Base-by-base conservation (phyloP, 2,113 vertebrate species). In the Oxyura jamaicensis region DNA sequence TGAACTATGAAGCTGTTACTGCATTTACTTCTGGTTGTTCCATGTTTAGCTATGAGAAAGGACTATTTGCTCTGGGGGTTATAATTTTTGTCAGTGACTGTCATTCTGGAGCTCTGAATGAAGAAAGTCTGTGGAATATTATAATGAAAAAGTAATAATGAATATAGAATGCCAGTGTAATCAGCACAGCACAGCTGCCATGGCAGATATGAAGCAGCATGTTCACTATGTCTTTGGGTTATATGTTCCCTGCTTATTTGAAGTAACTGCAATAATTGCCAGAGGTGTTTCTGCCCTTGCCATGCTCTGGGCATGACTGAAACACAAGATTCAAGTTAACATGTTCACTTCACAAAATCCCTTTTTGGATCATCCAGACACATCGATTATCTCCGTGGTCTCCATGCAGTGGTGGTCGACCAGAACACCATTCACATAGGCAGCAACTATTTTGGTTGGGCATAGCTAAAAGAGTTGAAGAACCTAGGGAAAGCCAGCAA, bases 311-410 rank as follows among this genome's bases (percentile, higher is more conserved):
- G 7, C 59, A 29, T 16, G 35, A 15, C 8, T 58, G 10, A 69
- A 15, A 53, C 0, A 0, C 28, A 35, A 83, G 28, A 8, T 67
- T 88, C 2, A 15, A 35, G 5, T 23, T 13, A 71, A 23, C 7
- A 12, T 8, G 36, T 39, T 77, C 19, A 31, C 16, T 48, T 74
- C 25, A 88, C 19, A 71, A 86, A 83, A 33, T 15, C 41, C 0
- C 0, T 78, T 75, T 66, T 25, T 78, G 36, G 28, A 52, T 22
- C 8, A 8, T 20, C 2, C 10, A 46, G n/a, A 13, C 22, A 25
- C 50, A 17, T 2, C 6, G 6, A 65, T 41, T 11, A 62, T 36
- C 13, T 13, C 20, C 16, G 2, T 2, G 6, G 26, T 15, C 29
- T 20, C 31, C 1, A 0, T 21, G 11, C 44, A 77, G 56, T 13